Evolutionary conservation across 2,888 invertebrate genomes (phyloP).

Genomic region (Tanypteryx hageni): DNA sequence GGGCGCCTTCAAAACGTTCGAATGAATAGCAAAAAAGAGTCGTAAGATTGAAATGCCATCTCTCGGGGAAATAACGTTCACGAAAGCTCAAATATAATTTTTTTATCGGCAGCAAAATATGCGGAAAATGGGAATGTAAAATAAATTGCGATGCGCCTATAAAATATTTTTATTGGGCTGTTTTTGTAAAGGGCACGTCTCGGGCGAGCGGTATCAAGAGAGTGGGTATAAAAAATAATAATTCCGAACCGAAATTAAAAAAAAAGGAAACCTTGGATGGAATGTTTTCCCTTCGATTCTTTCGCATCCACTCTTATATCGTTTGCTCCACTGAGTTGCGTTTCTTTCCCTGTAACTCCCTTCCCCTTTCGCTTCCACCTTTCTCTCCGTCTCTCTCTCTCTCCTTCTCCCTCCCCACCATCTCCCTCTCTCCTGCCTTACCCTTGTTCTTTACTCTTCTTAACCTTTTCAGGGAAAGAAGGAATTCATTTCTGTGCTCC

Average conservation of each 20-base stretch:
- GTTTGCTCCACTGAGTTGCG: background rate
- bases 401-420: no score
- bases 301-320: background rate
- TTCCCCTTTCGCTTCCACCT: no score
- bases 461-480: constrained; percentile 31
- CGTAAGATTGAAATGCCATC: background rate
- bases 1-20: no score
- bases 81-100: background rate
- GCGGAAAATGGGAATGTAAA: constrained; percentile 43
- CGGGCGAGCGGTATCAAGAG: background rate
- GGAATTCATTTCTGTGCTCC: constrained; percentile 44
- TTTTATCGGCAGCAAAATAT: constrained; percentile 48
- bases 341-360: background rate
- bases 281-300: constrained; percentile 30
- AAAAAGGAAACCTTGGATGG: background rate
- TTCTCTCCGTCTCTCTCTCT: no score
- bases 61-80: background rate
- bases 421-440: no score
- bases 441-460: background rate
- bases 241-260: background rate
- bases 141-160: constrained; percentile 36
- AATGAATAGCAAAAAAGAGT: background rate
- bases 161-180: constrained; percentile 53
- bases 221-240: background rate
- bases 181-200: constrained; percentile 28